These are phyloP conservation scores for Drosophila jambulina DNA, from an alignment of 1,140 invertebrate genomes.

Conservation along the genomic window DNA sequence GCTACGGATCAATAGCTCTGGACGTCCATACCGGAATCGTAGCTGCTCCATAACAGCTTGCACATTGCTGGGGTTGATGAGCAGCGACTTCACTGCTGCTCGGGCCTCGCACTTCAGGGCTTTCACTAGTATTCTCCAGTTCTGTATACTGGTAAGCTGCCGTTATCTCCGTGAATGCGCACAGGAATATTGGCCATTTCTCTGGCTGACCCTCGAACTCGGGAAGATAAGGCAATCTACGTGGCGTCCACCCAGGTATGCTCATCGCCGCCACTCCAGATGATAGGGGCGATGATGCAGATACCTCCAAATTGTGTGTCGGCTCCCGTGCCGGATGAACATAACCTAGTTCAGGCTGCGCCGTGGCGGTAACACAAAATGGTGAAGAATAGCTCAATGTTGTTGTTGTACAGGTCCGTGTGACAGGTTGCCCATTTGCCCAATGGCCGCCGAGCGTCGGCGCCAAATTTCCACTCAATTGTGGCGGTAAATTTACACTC, in stretches of 20 bases:
- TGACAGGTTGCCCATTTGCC: no score
- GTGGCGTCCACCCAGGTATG: no score
- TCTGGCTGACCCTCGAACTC: slow-evolving; percentile 18
- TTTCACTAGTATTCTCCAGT: slow-evolving; percentile 4
- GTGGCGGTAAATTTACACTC: background rate
- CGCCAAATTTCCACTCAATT: background rate
- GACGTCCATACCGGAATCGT: no score
- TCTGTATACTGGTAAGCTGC: background rate
- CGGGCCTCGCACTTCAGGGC: no score
- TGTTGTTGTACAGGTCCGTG: no score
- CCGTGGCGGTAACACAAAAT: no score
- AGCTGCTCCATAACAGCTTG: no score
- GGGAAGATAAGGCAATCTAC: no score
- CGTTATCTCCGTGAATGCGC: background rate
- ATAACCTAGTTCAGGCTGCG: background rate
- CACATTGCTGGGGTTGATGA: no score
- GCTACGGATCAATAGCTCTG: no score
- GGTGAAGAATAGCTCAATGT: no score
- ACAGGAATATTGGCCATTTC: slow-evolving; percentile 22
- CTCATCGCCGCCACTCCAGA: background rate
- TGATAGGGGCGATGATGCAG: background rate
- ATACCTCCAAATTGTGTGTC: background rate
- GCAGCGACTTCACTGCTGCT: no score
- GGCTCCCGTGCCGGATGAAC: background rate
- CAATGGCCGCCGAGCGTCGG: background rate